Percentiles rank a stretch among this genome's conserved stretches.
These are phyloP conservation scores for Yoshiicerus persimilis DNA, from an alignment of 1,140 invertebrate genomes.

Conservation along the genomic window DNA sequence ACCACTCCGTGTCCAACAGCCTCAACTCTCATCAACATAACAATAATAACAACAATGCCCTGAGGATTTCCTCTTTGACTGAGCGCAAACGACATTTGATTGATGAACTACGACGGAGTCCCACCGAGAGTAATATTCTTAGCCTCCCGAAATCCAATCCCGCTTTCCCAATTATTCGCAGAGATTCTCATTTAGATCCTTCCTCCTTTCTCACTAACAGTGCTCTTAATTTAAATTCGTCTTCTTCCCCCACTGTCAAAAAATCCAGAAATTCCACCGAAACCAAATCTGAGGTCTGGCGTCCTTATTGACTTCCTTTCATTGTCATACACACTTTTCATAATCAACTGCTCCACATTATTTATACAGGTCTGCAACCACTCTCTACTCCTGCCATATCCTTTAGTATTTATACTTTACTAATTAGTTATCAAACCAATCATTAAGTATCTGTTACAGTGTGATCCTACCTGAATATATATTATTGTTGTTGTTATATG, in stretches of 20 bases:
- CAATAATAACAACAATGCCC: background rate
- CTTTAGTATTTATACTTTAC: too few relatives aligned
- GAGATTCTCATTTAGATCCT: conserved; percentile 12
- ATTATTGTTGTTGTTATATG: too few relatives aligned
- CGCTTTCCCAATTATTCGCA: conserved; percentile 13
- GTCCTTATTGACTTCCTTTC: conserved; percentile 36
- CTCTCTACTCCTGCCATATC: too few relatives aligned
- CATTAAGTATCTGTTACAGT: too few relatives aligned
- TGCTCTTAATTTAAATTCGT: background rate
- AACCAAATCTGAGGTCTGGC: conserved; percentile 37
- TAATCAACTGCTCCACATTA: too few relatives aligned
- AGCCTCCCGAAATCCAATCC: background rate
- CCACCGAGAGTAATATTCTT: conserved; percentile 15
- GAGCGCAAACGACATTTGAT: conserved; percentile 37
- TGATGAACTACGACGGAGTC: conserved; percentile 30
- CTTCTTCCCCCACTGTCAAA: conserved; percentile 1
- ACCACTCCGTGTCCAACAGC: background rate
- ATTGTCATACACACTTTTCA: background rate
- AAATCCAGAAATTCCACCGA: conserved; percentile 19
- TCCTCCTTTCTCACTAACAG: background rate
- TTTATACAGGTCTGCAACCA: too few relatives aligned
- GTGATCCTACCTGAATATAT: too few relatives aligned
- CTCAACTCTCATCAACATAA: background rate
- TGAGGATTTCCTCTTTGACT: background rate
- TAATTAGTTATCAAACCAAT: too few relatives aligned